phyloP scores from a whole-genome alignment of 2,113 vertebrate genomes.

The Catagonus wagneri region DNA sequence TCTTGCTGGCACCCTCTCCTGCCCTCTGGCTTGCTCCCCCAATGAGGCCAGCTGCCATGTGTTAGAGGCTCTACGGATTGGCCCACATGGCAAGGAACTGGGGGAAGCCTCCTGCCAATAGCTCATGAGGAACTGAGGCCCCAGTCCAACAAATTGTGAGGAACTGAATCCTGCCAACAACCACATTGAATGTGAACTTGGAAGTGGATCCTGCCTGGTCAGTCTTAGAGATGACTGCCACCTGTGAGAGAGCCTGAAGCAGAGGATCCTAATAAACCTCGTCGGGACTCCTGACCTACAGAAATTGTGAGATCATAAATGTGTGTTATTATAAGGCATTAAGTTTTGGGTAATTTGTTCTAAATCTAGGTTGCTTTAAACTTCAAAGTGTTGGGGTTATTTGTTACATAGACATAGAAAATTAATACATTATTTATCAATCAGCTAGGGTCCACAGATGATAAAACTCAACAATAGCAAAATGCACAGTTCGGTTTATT shows the following conservation, averaged over 20 bases:
- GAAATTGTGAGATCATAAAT: neutral
- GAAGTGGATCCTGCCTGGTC: neutral
- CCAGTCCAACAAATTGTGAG: neutral
- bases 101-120: neutral
- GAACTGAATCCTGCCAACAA: neutral
- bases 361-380: no score
- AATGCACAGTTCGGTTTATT: neutral
- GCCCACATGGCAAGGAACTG: neutral
- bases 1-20: neutral
- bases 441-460: slow-evolving; percentile 4
- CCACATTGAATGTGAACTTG: neutral
- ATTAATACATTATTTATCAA: neutral
- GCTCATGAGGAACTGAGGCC: neutral
- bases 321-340: neutral
- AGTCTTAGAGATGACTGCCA: neutral
- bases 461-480: slow-evolving; percentile 20
- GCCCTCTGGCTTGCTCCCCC: neutral
- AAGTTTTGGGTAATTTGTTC: neutral
- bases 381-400: no score
- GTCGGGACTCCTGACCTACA: neutral
- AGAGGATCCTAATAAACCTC: neutral
- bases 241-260: neutral
- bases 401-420: neutral
- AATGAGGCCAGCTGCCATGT: neutral
- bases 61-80: neutral